A percentile compares a stretch with the other conserved stretches of the same genome.
These are phyloP conservation scores for Rhizoglyphus robini DNA, from an alignment of 1,140 invertebrate species.

Conservation along the genomic window DNA sequence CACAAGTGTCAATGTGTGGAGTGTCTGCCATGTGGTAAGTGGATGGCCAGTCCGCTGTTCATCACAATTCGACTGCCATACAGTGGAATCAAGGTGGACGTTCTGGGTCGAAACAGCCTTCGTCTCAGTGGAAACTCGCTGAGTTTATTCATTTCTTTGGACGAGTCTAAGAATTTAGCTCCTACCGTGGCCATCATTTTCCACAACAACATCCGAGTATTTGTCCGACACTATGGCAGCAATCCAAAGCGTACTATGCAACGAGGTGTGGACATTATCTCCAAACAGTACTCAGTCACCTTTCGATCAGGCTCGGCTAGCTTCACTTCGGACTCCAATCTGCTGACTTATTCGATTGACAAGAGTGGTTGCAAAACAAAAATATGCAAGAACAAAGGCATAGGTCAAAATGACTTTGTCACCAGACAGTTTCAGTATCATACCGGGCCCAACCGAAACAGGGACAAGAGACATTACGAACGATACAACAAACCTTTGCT, in stretches of 20 bases:
- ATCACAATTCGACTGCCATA: neutral
- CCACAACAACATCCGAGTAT: neutral
- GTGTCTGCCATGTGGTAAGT: neutral
- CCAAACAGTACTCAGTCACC: neutral
- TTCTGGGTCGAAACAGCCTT: neutral
- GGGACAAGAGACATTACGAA: too few species aligned
- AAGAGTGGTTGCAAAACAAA: neutral
- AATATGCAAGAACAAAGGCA: neutral
- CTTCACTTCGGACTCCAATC: neutral
- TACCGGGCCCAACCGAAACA: too few species aligned
- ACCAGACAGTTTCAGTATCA: neutral
- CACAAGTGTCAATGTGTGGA: neutral
- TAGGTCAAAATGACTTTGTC: neutral
- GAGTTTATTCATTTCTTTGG: neutral
- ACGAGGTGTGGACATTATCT: neutral
- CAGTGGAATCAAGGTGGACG: neutral
- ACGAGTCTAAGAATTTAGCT: neutral
- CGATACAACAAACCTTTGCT: neutral
- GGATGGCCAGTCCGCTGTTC: neutral
- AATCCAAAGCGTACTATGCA: neutral
- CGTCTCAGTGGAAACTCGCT: neutral
- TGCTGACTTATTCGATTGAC: neutral
- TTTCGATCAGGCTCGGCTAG: neutral
- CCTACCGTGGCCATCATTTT: neutral
- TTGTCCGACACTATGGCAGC: neutral